Evolutionary conservation across 2,888 invertebrate species (phyloP), one percentile per base, ranked within the genome.

Genomic region (Rhaphigaster nebulosa): DNA sequence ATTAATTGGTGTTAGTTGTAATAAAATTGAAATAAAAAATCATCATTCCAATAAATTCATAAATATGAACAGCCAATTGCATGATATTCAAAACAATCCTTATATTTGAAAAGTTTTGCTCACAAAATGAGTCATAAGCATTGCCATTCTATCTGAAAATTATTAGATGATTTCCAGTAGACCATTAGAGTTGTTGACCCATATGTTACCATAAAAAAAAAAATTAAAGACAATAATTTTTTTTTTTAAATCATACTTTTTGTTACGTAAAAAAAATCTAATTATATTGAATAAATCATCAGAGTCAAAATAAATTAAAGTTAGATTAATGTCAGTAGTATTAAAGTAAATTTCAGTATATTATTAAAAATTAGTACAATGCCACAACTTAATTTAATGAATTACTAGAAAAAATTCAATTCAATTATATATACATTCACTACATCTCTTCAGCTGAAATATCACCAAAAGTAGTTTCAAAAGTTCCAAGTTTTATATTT

Each of bases 401-500:
- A 76, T 76, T 38, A 76, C 29, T 76, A 23, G 38, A 20, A 34
- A 38, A 29, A 34, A 38, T 20, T 38, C 18, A 38, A 23, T 76
- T 18, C 29, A 29, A 38, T 38, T 76, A 38, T 76, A 26, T 45
- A 65, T 15, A 34, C 10, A 65, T 65, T 29, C 29, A 65, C 29
- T 65, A 65, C 34, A 76, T 34, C 1, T n/a, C 18, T 38, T 38
- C 34, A 76, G 29, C 10, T 34, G 10, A 76, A 76, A 8, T 8
- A 76, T 52, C 56, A 56, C 38, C 56, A 88, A 4, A 60, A 38
- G 60, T 34, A 6, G 18, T 88, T 26, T 88, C 54, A 88, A 56
- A 91, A 50, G 90, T 56, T 41, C 88, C 90, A 52, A 45, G n/a
- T 41, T 91, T 41, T 18, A 91, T 29, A 80, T 91, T 90, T 87